Evolutionary conservation across 2,113 vertebrate species (phyloP).

Genomic region (Corvus moneduloides): DNA sequence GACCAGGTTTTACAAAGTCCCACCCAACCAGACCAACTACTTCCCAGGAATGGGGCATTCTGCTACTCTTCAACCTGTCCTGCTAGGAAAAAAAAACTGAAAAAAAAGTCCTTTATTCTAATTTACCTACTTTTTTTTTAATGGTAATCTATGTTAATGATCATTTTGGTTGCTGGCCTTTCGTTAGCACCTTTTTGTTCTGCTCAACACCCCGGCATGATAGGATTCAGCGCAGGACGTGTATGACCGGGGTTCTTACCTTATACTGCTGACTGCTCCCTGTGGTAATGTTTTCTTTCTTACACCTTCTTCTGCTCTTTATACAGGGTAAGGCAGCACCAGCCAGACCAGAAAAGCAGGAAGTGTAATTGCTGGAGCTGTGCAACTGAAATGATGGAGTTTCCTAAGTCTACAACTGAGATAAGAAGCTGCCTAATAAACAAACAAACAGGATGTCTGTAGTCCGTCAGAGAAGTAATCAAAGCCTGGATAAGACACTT

Average conservation of each 20-base stretch:
- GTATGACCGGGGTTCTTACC: background rate
- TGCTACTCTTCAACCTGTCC: background rate
- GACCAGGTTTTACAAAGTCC: background rate
- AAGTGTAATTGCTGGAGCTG: background rate
- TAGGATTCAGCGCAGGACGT: rapidly evolving
- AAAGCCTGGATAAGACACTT: background rate
- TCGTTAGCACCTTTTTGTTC: background rate
- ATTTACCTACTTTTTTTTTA: background rate
- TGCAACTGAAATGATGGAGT: background rate
- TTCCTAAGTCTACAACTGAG: background rate
- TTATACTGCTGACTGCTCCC: background rate
- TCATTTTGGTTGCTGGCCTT: background rate
- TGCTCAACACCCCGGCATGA: background rate
- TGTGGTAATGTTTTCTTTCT: background rate
- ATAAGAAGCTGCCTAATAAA: background rate
- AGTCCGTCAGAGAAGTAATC: background rate
- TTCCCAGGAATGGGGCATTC: background rate
- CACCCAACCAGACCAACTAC: background rate
- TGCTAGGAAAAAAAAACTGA: background rate
- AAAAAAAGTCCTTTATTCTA: background rate
- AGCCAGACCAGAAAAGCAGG: background rate
- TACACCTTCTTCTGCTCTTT: background rate
- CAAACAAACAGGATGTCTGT: background rate
- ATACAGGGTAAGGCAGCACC: background rate
- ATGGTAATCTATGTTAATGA: background rate